Base-by-base conservation (phyloP, 2,113 vertebrate genomes). In the Xenopus borealis region DNA sequence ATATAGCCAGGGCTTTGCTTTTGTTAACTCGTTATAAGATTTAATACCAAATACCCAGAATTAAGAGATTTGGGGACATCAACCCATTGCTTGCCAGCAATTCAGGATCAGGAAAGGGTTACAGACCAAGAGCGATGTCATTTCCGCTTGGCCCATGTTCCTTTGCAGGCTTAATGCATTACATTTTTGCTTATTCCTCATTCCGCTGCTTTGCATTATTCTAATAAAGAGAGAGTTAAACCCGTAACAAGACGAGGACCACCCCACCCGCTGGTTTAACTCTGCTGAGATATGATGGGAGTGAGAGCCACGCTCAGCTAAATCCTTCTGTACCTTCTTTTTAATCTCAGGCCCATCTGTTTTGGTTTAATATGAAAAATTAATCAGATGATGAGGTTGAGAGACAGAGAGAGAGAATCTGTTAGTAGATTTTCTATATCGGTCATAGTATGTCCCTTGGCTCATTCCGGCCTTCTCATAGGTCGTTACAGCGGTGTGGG, bases 311-410 rank as follows among this genome's bases (percentile, higher is more conserved):
- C 55, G 61, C 69, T 62, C 73, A 53, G 66, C 50, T 77, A 77
- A 77, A 77, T 77, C 74, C 74, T 77, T 5, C 53, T 55, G 14
- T 55, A 77, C 74, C 74, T 77, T 77, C 66, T 67, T 70, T 77
- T 62, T 77, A 77, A 77, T 77, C 66, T 77, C 58, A 63, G 59
- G 50, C 74, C 74, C 74, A 77, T 77, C 74, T 77, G 74, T 70
- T 77, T 77, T 77, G 74, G 74, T 70, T 77, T 77, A 77, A 77
- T 77, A 77, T 77, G 74, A 77, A 77, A 77, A 77, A 77, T 77
- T 77, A 77, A 77, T 77, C 74, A 77, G 66, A 77, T 70, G 74
- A 77, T 70, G 74, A 77, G 74, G 74, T 77, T 70, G 66, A 77
- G 72, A 73, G 66, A 69, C 13, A 58, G 16, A 58, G 72, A 23